Conservation (phyloP, 1,140 invertebrate genomes). For the Frieseomelitta varia region DNA sequence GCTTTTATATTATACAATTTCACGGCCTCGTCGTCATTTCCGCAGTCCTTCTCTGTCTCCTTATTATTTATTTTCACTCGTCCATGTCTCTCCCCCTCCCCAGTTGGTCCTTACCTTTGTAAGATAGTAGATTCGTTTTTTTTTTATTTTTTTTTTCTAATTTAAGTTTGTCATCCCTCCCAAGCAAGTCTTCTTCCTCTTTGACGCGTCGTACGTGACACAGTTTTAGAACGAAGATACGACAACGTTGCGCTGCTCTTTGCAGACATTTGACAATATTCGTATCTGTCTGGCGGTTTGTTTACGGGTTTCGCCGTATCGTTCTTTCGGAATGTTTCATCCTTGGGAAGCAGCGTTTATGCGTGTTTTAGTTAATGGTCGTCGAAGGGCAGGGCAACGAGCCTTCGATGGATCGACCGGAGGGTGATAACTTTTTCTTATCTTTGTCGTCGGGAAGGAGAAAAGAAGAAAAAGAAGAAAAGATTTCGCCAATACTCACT, state of each 20-base stretch:
- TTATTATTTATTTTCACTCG: conserved; percentile 46
- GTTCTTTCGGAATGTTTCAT: not conserved
- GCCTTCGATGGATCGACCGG: conserved; percentile 64
- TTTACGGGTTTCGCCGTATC: conserved; percentile 35
- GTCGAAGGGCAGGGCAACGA: conserved; percentile 42
- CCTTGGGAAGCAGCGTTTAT: not conserved
- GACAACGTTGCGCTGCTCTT: not conserved
- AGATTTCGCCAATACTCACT: conserved; percentile 8
- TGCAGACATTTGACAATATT: too few relatives aligned
- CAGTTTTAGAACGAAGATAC: conserved; percentile 13
- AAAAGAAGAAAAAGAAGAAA: too few relatives aligned
- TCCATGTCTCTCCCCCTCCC: not conserved
- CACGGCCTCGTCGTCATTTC: conserved; percentile 31
- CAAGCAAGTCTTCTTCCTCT: too few relatives aligned
- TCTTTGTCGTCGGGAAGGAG: too few relatives aligned
- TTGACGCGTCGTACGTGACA: conserved; percentile 19
- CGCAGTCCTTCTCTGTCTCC: conserved; percentile 42
- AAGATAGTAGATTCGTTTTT: conserved; percentile 55
- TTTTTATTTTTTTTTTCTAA: conserved; percentile 36
- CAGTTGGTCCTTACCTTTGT: conserved; percentile 50
- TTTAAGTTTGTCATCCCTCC: conserved; percentile 24
- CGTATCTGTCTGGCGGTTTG: conserved; percentile 6
- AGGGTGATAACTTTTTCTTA: conserved; percentile 3
- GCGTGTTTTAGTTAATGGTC: conserved; percentile 37
- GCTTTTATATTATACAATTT: conserved; percentile 69